Base-by-base conservation (phyloP, 2,888 invertebrate genomes). In the Drosophila hamatofila region DNA sequence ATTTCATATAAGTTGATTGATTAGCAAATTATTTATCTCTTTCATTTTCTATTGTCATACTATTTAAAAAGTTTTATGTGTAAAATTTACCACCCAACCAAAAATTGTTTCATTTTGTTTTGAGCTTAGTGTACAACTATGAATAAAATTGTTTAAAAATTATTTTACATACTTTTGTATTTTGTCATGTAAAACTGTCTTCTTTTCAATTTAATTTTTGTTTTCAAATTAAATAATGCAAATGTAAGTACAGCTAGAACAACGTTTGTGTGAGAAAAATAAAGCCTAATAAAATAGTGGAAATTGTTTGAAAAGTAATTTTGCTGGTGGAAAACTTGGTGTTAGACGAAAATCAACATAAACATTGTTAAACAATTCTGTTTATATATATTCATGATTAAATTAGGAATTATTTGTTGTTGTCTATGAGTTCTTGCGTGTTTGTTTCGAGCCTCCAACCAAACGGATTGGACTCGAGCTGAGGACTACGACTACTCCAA, bases 311-410 rank as follows among this genome's bases (percentile, higher is more conserved):
- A 44, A 49, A 60, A 33, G 55, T 33, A 27, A 42, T 23, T 52
- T 27, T 51, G n/a, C 4, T 7, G 37, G 42, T 30, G 49, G 33
- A 49, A 30, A 51, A 55, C 37, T 37, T 66, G 52, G 46, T 46
- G 64, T 87, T 71, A 70, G 64, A 71, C 70, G 64, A 71, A 57
- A 71, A 59, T 80, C 54, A 75, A 78, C 62, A 69, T 74, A 84
- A 78, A 63, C 23, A 84, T 81, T 88, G 74, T 81, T 84, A 81
- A 87, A 89, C 87, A 83, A 89, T 68, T 69, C 74, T 75, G 81
- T 74, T 68, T 55, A 39, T 67, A 72, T 86, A 61, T 84, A 76
- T 87, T 74, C 65, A 73, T 71, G 71, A 64, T 78, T 70, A 75
- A 89, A 72, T 78, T 89, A 84, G 84, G 82, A 84, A 88, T 87